Evolutionary conservation across 2,888 invertebrate species (phyloP), one percentile per base, ranked within the genome.

Genomic region (Dugesia japonica): DNA sequence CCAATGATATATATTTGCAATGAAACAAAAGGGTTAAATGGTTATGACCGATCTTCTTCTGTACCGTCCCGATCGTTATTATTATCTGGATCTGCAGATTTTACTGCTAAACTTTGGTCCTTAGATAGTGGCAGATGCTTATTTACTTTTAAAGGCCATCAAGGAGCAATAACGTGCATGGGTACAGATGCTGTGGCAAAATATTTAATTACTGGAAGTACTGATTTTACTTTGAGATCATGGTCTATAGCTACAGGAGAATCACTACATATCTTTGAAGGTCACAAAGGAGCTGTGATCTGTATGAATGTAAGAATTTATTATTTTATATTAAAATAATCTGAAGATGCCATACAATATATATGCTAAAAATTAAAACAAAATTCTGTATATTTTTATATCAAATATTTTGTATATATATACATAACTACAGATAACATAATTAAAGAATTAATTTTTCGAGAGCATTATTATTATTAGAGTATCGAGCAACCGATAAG

Each of bases 1-100:
- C 86, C 86, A 0, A 80, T 87, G 73, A 83, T 86, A 71, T 86
- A 85, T 80, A 85, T 87, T 42, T 85, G 86, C 0, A 82, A 82
- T 0, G 83, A 84, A 33, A 83, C 83, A 26, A 84, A 83, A 0
- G 82, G 72, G 79, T 80, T 72, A 83, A 83, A 73, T 72, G 31
- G 38, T 17, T 71, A 28, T 27, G 75, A 42, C 9, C 1, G 76
- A 27, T 23, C 15, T 9, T 4, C 26, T 71, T 23, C 15, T 23
- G 1, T 7, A 13, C 80, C 80, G 1, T 81, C 81, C 74, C 82
- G 82, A 75, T 84, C 84, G 79, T 78, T 84, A 33, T 81, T 85
- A 13, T 81, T 85, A 26, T 84, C 84, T 0, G 85, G 85, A 1
- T 83, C 84, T 1, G 84, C 84, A 0, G 85, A 85, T 78, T 82